Evolutionary conservation across 2,113 vertebrate species (phyloP).

Genomic region (Microcebus griseorufus): DNA sequence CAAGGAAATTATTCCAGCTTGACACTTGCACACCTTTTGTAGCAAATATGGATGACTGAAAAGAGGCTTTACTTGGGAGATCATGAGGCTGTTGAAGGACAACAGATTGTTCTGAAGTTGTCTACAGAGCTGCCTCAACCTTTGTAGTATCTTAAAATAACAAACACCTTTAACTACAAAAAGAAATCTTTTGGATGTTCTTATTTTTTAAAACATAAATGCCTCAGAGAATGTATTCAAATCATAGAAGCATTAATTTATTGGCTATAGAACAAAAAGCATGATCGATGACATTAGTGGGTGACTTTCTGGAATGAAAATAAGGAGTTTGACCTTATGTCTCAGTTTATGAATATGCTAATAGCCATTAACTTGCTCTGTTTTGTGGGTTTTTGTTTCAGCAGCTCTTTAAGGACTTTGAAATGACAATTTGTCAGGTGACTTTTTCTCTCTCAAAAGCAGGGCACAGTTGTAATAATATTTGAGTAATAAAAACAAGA

Average conservation of each 20-base stretch:
- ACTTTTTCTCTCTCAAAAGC: conserved; percentile 39
- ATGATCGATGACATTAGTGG: conserved; percentile 33
- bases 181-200: background rate
- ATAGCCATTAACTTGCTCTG: conserved; percentile 47
- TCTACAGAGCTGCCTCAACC: background rate
- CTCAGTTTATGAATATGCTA: conserved; percentile 65
- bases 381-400: conserved; percentile 50
- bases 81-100: background rate
- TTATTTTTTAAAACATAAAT: conserved; percentile 42
- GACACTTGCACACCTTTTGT: conserved; percentile 54
- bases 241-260: background rate
- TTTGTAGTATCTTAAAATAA: conserved; percentile 47
- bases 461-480: conserved; percentile 34
- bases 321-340: conserved; percentile 59
- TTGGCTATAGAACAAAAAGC: conserved; percentile 44
- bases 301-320: conserved; percentile 54
- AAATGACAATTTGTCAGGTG: conserved; percentile 60
- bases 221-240: conserved; percentile 49
- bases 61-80: conserved; percentile 24
- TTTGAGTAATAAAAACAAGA: conserved; percentile 42
- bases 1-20: conserved; percentile 54
- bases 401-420: conserved; percentile 56
- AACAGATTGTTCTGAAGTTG: conserved; percentile 12
- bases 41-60: background rate
- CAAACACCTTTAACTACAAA: conserved; percentile 1